phyloP scores from a whole-genome alignment of 2,888 invertebrate species.

The Conistra vaccinii region DNA sequence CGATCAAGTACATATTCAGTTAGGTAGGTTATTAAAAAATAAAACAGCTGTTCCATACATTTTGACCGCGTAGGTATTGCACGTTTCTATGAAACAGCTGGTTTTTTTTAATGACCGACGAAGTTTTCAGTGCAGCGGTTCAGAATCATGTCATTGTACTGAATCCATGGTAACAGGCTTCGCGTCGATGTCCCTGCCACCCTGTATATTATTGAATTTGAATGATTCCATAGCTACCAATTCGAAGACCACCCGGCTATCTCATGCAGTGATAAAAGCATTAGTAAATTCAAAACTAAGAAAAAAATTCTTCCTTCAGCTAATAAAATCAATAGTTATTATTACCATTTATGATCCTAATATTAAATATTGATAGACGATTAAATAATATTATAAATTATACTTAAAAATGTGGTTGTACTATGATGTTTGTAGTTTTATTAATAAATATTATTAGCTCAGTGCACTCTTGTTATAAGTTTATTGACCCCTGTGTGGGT shows the following conservation, averaged over 20 bases:
- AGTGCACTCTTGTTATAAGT: constrained; percentile 19
- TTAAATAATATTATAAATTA: constrained; percentile 14
- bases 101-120: too few species aligned
- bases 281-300: neutral
- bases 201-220: neutral
- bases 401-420: neutral
- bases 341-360: neutral
- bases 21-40: too few species aligned
- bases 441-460: constrained; percentile 37
- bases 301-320: neutral
- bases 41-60: too few species aligned
- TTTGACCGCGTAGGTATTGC: too few species aligned
- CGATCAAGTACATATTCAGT: too few species aligned
- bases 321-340: neutral
- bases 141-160: too few species aligned
- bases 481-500: constrained; percentile 23
- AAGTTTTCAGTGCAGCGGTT: too few species aligned
- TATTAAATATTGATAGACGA: constrained; percentile 2
- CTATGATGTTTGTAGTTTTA: constrained; percentile 6
- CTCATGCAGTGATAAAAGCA: too few species aligned
- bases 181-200: too few species aligned
- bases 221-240: neutral
- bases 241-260: neutral
- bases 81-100: too few species aligned
- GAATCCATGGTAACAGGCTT: too few species aligned